Conservation (phyloP, 2,888 invertebrate species). For the Apotomis turbidana region DNA sequence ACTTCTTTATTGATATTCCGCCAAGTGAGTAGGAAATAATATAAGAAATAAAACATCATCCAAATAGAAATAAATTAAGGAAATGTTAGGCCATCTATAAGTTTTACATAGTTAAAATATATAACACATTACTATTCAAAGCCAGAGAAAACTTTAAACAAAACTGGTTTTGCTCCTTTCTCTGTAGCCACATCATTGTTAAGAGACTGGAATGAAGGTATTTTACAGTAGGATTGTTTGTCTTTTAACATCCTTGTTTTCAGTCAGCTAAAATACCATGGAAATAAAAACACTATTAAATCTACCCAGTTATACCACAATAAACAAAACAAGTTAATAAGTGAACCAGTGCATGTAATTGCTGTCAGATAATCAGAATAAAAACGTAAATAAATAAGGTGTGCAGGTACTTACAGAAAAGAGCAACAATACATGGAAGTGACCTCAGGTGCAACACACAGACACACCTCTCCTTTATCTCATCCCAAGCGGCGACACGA, state of each 20-base stretch:
- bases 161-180: not conserved
- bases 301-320: slow-evolving; percentile 9
- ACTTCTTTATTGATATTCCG: too few relatives aligned
- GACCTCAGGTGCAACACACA: slow-evolving; percentile 59
- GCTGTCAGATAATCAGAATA: slow-evolving; percentile 11
- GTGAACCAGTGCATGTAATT: slow-evolving; percentile 14
- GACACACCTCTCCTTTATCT: slow-evolving; percentile 58
- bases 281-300: not conserved
- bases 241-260: not conserved
- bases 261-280: not conserved
- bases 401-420: slow-evolving; percentile 75
- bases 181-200: not conserved
- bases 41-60: too few relatives aligned
- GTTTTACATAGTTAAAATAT: too few relatives aligned
- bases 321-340: slow-evolving; percentile 8
- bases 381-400: slow-evolving; percentile 39
- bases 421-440: slow-evolving; percentile 84
- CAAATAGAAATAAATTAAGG: too few relatives aligned
- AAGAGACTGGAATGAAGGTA: not conserved
- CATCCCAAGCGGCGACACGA: slow-evolving; percentile 53
- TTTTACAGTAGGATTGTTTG: not conserved
- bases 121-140: too few relatives aligned
- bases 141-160: not conserved
- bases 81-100: too few relatives aligned
- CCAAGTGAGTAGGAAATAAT: too few relatives aligned